Evolutionary conservation across 2,113 vertebrate species (phyloP), one percentile per base, ranked within the genome.

Genomic region (Brachyhypopomus gauderio): DNA sequence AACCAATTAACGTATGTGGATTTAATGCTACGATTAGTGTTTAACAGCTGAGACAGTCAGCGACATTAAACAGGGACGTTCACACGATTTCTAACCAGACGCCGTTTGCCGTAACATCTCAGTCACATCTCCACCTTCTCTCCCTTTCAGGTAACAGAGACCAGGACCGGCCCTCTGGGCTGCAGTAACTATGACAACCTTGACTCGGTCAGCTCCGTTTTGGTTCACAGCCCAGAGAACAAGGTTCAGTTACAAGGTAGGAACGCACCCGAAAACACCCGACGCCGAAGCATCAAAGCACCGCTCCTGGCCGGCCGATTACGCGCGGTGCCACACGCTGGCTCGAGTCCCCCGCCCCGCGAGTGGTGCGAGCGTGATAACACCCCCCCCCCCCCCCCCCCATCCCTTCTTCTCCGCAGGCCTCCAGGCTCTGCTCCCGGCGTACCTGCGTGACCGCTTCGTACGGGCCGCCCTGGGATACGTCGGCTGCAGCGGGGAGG

Each of bases 141-240:
- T 66, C 59, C 72, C 48, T 3, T 4, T 2, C 85, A 99, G 98
- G 98, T 99, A 89, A 98, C 96, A 0, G 98, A 99, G 91, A 99
- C 97, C 22, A 94, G 98, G 90, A 99, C 97, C 0, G 98, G 98
- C 22, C 98, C 98, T 0, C 94, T 99, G 0, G 98, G 98, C 85
- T 99, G 98, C 94, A 99, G 97, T 92, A 99, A 98, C 92, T 99
- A 99, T 27, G 98, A 99, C 92, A 99, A 99, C 87, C 94, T 99
- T 88, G 98, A 99, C 89, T 98, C 97, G 0, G 97, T 99, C 91
- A 99, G 97, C 88, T 99, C 98, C 0, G 98, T 99, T 7, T 90
- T 99, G 90, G 97, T 99, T 56, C 97, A 99, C 92, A 99, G 97
- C 89, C 97, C 97, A 0, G 98, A 99, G 88, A 99, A 99, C 94